These are phyloP conservation scores for Drosophila neutralis DNA, from an alignment of 2,888 invertebrate genomes.

Conservation along the genomic window DNA sequence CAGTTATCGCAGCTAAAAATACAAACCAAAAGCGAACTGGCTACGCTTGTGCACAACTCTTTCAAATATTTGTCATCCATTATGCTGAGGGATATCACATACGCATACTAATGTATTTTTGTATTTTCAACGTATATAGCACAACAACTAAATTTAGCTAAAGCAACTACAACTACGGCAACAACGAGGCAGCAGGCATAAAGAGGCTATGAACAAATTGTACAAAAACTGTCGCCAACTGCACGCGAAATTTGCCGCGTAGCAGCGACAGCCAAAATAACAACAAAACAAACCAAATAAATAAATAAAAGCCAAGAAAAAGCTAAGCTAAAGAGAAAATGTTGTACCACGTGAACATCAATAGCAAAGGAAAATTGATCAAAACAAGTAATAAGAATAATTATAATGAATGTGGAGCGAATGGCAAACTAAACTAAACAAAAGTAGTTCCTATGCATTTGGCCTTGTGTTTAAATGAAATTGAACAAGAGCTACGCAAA, in stretches of 20 bases:
- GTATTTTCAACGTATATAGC: conserved; percentile 34
- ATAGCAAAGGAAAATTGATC: conserved; percentile 37
- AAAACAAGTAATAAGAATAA: conserved; percentile 36
- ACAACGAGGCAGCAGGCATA: conserved; percentile 14
- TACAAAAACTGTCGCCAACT: conserved; percentile 71
- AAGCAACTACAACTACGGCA: conserved; percentile 9
- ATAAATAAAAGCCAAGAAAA: not conserved
- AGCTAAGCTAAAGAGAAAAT: conserved; percentile 16
- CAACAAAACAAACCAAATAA: conserved; percentile 1
- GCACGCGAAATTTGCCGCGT: conserved; percentile 63
- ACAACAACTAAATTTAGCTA: conserved; percentile 68
- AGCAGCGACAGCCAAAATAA: conserved; percentile 40
- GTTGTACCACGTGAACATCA: conserved; percentile 32
- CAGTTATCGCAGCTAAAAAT: conserved; percentile 25
- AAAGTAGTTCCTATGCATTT: conserved; percentile 73
- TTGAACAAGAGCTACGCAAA: conserved; percentile 82
- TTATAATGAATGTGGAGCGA: conserved; percentile 6
- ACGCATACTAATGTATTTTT: conserved; percentile 27
- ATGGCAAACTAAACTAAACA: conserved; percentile 32
- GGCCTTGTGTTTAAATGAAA: conserved; percentile 83
- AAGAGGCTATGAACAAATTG: conserved; percentile 59
- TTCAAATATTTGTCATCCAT: conserved; percentile 18
- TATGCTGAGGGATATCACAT: conserved; percentile 30
- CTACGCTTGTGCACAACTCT: conserved; percentile 9
- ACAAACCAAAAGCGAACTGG: not conserved